Evolutionary conservation across 2,888 invertebrate genomes (phyloP).

Genomic region (Pyrocoelia pectoralis): DNA sequence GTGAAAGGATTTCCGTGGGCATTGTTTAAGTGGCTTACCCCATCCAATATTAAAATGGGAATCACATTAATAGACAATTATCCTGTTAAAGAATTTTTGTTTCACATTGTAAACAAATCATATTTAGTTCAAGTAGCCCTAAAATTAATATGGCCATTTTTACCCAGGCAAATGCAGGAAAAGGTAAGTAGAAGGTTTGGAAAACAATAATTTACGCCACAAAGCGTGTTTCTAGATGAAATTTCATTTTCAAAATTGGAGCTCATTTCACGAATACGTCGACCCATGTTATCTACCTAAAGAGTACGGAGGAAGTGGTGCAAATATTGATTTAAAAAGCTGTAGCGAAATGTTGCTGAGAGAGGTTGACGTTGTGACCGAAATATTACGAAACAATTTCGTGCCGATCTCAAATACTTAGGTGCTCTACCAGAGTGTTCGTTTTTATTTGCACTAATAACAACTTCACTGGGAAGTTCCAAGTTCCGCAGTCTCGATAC

Average conservation of each 20-base stretch:
- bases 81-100: constrained; percentile 50
- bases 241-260: constrained; percentile 64
- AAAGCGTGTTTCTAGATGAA: too few relatives aligned
- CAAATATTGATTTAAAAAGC: constrained; percentile 42
- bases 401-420: too few relatives aligned
- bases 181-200: constrained; percentile 43
- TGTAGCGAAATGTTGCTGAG: constrained; percentile 32
- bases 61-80: constrained; percentile 46
- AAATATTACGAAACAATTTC: too few relatives aligned
- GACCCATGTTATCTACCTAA: constrained; percentile 61
- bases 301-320: constrained; percentile 66
- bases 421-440: too few relatives aligned
- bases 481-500: too few relatives aligned
- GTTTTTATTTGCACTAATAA: too few relatives aligned
- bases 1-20: constrained; percentile 49
- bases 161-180: constrained; percentile 37
- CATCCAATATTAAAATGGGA: constrained; percentile 46
- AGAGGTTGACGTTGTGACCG: constrained; percentile 32
- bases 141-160: constrained; percentile 53
- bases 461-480: too few relatives aligned
- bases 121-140: constrained; percentile 47
- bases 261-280: constrained; percentile 63
- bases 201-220: too few relatives aligned
- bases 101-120: constrained; percentile 54
- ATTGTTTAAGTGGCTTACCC: constrained; percentile 53